These are phyloP conservation scores for Drosophila quadrilineata DNA, from an alignment of 1,140 invertebrate species.

Conservation along the genomic window DNA sequence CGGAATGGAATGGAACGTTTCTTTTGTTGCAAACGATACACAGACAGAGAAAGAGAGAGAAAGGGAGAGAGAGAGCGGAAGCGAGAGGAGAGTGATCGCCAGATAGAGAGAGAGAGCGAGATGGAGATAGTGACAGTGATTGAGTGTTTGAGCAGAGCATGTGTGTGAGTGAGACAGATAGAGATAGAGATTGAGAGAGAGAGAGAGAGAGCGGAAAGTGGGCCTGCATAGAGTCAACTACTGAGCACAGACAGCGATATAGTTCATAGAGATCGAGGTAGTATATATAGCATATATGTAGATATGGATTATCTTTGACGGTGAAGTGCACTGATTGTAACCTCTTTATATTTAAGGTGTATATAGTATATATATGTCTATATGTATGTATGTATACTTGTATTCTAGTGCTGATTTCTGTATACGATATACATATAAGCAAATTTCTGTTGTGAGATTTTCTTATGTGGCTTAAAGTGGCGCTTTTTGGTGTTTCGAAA, in stretches of 20 bases:
- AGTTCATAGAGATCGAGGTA: background rate
- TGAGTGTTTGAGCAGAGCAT: conserved; percentile 8
- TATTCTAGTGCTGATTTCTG: too few species aligned
- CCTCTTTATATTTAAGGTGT: too few species aligned
- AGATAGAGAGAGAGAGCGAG: conserved; percentile 5
- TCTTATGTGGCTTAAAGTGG: too few species aligned
- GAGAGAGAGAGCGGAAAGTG: conserved; percentile 15
- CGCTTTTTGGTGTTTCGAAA: conserved; percentile 9
- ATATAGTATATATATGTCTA: too few species aligned
- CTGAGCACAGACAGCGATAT: conserved; percentile 9
- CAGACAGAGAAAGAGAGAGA: conserved; percentile 39
- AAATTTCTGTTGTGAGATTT: too few species aligned
- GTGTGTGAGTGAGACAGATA: too few species aligned
- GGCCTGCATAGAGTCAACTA: conserved; percentile 33
- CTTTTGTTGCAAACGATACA: conserved; percentile 57
- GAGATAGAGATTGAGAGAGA: conserved; percentile 17
- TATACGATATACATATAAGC: too few species aligned
- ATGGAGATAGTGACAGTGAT: conserved; percentile 26
- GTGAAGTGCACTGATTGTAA: too few species aligned
- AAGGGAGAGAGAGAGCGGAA: conserved; percentile 20
- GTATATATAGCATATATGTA: background rate
- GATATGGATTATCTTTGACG: too few species aligned
- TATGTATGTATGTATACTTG: too few species aligned
- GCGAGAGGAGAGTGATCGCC: conserved; percentile 5
- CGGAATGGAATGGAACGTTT: conserved; percentile 60